Conservation (phyloP, 2,113 vertebrate genomes). For the Orycteropus afer region DNA sequence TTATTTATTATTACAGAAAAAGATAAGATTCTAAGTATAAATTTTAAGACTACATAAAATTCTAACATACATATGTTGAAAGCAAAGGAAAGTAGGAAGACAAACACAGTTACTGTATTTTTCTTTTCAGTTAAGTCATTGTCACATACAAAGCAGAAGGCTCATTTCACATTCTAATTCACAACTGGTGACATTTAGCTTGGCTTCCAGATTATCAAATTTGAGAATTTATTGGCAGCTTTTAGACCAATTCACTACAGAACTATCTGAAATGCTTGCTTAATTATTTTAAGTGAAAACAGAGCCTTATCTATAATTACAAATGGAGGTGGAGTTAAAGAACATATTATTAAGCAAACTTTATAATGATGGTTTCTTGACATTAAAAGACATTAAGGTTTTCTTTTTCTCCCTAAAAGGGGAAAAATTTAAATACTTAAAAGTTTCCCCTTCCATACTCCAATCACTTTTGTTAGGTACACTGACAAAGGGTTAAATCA, state of each 20-base stretch:
- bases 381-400: background rate
- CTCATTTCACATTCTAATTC: background rate
- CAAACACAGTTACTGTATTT: background rate
- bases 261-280: conserved; percentile 51
- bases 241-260: background rate
- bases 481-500: conserved; percentile 53
- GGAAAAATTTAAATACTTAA: conserved; percentile 27
- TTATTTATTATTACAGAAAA: conserved; percentile 51
- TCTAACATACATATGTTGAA: conserved; percentile 10
- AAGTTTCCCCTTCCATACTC: background rate
- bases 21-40: background rate
- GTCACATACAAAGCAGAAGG: background rate
- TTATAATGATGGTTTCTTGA: conserved; percentile 24
- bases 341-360: background rate
- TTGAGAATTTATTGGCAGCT: background rate
- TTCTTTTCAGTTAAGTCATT: conserved; percentile 27
- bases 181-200: background rate
- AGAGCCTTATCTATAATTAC: background rate
- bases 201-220: background rate
- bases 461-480: conserved; percentile 42
- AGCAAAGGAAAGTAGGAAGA: conserved; percentile 21
- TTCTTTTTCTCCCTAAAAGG: background rate
- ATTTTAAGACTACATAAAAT: conserved; percentile 51
- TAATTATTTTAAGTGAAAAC: conserved; percentile 53
- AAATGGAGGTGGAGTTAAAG: conserved; percentile 39